phyloP scores from a whole-genome alignment of 2,888 invertebrate species.

The Callyntrura guangdongensis region DNA sequence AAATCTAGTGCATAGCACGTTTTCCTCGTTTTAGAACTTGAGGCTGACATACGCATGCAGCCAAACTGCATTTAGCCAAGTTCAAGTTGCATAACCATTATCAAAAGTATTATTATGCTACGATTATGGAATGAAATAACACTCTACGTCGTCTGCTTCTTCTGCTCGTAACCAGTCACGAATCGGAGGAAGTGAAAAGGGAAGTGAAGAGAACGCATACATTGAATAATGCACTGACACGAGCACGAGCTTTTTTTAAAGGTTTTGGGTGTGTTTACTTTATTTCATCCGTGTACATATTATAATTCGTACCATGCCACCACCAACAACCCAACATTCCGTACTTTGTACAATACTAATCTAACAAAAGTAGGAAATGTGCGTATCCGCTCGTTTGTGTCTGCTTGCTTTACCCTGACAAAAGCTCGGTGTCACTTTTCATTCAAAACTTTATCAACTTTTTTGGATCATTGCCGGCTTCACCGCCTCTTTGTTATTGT shows the following conservation, averaged over 20 bases:
- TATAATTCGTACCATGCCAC: slow-evolving; percentile 13
- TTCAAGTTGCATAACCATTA: slow-evolving; percentile 70
- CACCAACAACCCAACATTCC: slow-evolving; percentile 4
- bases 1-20: slow-evolving; percentile 11
- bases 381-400: slow-evolving; percentile 64
- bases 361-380: slow-evolving; percentile 66
- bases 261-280: slow-evolving; percentile 69
- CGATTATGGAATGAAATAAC: slow-evolving; percentile 58
- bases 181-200: slow-evolving; percentile 24
- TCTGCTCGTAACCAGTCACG: neutral
- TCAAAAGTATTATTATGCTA: slow-evolving; percentile 56
- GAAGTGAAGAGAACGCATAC: neutral
- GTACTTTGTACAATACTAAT: neutral
- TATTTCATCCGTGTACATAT: slow-evolving; percentile 39
- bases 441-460: slow-evolving; percentile 71
- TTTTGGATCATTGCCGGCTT: slow-evolving; percentile 70
- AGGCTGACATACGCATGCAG: neutral
- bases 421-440: slow-evolving; percentile 71
- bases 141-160: neutral
- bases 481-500: slow-evolving; percentile 51
- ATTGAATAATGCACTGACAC: slow-evolving; percentile 65
- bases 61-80: slow-evolving; percentile 52
- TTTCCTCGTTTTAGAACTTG: neutral
- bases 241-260: slow-evolving; percentile 41
- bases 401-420: neutral